Conservation (phyloP, 2,797 vertebrate genomes). For the Trachops cirrhosus region DNA sequence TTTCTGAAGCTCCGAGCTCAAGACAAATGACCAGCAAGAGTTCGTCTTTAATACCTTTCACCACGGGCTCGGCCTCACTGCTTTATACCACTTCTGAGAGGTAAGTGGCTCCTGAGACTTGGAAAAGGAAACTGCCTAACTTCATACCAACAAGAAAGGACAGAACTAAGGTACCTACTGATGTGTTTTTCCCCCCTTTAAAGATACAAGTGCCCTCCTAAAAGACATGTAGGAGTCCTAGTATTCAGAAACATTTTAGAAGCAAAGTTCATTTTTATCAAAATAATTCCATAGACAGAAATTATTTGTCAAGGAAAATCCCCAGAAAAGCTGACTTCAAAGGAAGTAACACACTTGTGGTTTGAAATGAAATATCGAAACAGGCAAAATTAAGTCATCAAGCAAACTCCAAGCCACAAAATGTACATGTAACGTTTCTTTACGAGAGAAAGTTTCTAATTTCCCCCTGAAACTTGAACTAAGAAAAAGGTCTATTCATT, state of each 20-base stretch:
- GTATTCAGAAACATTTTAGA: background rate
- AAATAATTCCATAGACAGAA: background rate
- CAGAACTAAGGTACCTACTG: background rate
- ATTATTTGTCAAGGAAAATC: background rate
- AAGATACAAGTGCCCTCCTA: background rate
- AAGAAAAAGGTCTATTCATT: background rate
- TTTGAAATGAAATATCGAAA: slow-evolving; percentile 32
- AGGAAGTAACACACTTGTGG: background rate
- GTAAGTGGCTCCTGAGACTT: background rate
- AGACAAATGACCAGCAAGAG: background rate
- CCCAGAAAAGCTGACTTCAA: background rate
- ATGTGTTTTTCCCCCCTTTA: background rate
- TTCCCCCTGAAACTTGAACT: background rate
- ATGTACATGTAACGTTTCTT: background rate
- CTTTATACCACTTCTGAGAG: background rate
- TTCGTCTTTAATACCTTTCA: background rate
- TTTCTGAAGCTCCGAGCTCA: background rate
- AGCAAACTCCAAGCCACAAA: slow-evolving; percentile 12
- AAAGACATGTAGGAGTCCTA: background rate
- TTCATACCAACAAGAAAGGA: background rate
- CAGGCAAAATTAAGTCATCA: background rate
- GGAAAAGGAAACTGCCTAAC: background rate
- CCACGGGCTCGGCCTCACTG: background rate
- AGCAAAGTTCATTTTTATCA: slow-evolving; percentile 2
- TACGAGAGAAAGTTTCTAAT: background rate